Conservation (phyloP, 2,113 vertebrate genomes). For the Laterallus jamaicensis region DNA sequence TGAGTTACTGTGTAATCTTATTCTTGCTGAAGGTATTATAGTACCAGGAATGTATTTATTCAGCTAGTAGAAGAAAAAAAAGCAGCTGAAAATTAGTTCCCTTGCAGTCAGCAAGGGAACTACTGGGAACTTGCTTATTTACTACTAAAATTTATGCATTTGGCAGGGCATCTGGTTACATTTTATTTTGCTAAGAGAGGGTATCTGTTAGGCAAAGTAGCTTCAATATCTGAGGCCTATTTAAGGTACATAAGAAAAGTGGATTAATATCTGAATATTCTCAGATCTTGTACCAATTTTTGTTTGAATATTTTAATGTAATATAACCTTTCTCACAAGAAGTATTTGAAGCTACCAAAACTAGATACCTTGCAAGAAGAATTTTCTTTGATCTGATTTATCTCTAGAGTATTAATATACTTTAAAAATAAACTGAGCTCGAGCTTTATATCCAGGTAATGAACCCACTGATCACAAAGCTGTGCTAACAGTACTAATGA, state of each 20-base stretch:
- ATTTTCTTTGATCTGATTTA: conserved; percentile 30
- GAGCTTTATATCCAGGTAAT: not conserved
- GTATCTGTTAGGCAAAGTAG: not conserved
- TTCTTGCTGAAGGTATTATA: conserved; percentile 33
- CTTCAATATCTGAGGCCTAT: conserved; percentile 13
- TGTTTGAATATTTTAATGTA: not conserved
- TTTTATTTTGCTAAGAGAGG: conserved; percentile 43
- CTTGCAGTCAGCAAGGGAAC: conserved; percentile 20
- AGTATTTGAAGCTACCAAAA: not conserved
- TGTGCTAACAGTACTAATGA: not conserved
- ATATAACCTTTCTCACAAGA: not conserved
- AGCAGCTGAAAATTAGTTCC: conserved; percentile 61
- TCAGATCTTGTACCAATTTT: not conserved
- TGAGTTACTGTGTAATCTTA: conserved; percentile 14
- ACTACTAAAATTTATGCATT: conserved; percentile 40
- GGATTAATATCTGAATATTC: not conserved
- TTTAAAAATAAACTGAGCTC: conserved; percentile 10
- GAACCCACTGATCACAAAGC: not conserved
- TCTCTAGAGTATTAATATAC: conserved; percentile 10
- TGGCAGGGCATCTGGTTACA: conserved; percentile 52
- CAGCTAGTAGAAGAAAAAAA: conserved; percentile 63
- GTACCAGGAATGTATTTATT: conserved; percentile 57
- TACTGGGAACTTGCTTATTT: conserved; percentile 64
- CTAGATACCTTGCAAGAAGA: not conserved
- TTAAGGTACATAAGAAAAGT: not conserved